Base-by-base conservation (phyloP, 2,888 invertebrate genomes). In the Apamea anceps region DNA sequence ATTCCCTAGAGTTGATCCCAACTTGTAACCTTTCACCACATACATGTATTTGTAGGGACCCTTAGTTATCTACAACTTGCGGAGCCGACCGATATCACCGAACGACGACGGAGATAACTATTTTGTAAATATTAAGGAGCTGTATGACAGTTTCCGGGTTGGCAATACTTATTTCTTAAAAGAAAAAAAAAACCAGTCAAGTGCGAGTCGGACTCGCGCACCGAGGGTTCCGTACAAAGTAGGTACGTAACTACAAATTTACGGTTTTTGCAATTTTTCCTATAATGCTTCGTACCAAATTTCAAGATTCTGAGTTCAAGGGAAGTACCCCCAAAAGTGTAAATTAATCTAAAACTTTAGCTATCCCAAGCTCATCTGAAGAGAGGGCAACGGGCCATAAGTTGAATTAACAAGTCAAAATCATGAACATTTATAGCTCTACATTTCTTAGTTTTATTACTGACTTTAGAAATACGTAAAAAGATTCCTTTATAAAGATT, bases 11-110 rank as follows among this genome's bases (percentile, higher is more conserved):
- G 65, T 32, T 67, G 45, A 12, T 15, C 45, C 54, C 79, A 62
- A 60, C 32, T 60, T 79, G 60, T 51, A 62, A 62, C 72, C 48
- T 79, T 81, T 84, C 57, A 21, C 72, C 72, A 67, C 84, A 82
- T 81, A 84, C 84, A 67, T 79, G 66, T 84, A 84, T 81, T 81
- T 78, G 71, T 66, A 77, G 65, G 25, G 45, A 54, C 37, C 51
- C 51, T 79, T 72, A 81, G 72, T 66, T 72, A 84, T 83, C 71
- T 60, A 21, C 54, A 79, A 81, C 51, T 62, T 62, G 48, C 42
- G 25, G 15, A 71, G 25, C 37, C 60, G 51, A 84, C 79, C 72
- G 81, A 81, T 79, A 67, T 79, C 66, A 72, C n/a, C 32, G 21
- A 54, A 60, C 66, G 62, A 54, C 60, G 32, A 54, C 21, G 6